Base-by-base conservation (phyloP, 2,113 vertebrate genomes). In the Meleagris gallopavo region DNA sequence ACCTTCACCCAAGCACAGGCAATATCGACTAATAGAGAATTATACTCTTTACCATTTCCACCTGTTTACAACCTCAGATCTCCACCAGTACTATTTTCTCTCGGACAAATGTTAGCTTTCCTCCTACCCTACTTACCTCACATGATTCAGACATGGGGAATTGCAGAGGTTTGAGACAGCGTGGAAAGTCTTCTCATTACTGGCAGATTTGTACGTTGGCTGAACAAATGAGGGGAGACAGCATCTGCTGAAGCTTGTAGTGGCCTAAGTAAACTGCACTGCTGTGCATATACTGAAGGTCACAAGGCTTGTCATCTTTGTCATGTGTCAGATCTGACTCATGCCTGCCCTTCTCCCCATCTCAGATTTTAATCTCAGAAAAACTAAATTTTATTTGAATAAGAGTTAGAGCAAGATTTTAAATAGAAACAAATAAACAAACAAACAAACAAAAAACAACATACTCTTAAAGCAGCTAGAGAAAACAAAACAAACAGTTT, bases 251-350 rank as follows among this genome's bases (percentile, higher is more conserved):
- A 38, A 45, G 36, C 22, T 74, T 41, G 13, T 0, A 4, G 14
- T 60, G 29, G 16, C 30, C 61, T 55, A 12, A 45, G 65, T 19
- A 78, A 67, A 6, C 57, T 50, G 27, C 13, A 3, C 2, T 9
- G 25, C 2, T 55, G 21, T 16, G 30, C 7, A 5, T 6, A 16
- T 0, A 0, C 10, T 24, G 43, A 64, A 58, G 18, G 18, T 25
- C 13, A 10, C 4, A 8, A 46, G 15, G 15, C 20, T 73, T 29
- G 2, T n/a, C 17, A 54, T 10, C 38, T 75, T 64, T 55, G n/a
- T n/a, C n/a, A n/a, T n/a, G 70, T 16, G 8, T 10, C 50, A 78
- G 36, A 82, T 8, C 38, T 58, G 5, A 43, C 12, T 82, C 21
- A 24, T 90, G 9, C 27, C 11, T 19, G 16, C 7, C 25, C 22